Percentiles rank a stretch among this genome's conserved stretches.
Conservation (phyloP, 2,113 vertebrate species). For the Dolichotis patagonum region DNA sequence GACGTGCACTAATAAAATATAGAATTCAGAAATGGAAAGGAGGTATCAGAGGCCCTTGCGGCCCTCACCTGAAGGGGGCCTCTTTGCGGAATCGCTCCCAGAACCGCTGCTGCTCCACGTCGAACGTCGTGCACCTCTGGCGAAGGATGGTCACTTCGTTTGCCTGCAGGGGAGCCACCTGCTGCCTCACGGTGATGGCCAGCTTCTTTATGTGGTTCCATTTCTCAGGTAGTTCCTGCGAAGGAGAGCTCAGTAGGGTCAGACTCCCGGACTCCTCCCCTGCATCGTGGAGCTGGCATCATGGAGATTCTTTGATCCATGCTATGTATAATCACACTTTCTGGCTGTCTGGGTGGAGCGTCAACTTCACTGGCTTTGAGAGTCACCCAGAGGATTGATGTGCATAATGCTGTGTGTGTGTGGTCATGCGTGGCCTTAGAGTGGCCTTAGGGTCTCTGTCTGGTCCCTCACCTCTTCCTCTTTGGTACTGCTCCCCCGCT, state of each 20-base stretch:
- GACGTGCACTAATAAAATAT: neutral
- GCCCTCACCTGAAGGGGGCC: constrained; percentile 92
- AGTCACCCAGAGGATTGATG: neutral
- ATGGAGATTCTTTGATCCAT: accelerated
- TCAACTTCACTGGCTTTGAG: neutral
- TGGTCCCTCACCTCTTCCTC: neutral
- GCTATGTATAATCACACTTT: accelerated
- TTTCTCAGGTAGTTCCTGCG: constrained; percentile 94
- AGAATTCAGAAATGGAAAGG: neutral
- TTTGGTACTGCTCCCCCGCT: neutral
- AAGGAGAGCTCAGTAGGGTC: neutral
- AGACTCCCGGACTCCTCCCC: neutral
- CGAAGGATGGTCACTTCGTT: constrained; percentile 89
- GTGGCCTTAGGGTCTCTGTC: neutral
- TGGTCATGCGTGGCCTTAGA: neutral
- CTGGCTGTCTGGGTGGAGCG: neutral
- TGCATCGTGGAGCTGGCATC: accelerated
- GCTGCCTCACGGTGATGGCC: constrained; percentile 90
- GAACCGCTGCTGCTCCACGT: constrained; percentile 90
- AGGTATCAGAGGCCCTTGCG: accelerated
- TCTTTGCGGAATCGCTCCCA: constrained; percentile 89
- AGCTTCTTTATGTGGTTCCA: constrained; percentile 93
- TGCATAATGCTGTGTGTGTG: neutral
- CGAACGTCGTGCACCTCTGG: constrained; percentile 89
- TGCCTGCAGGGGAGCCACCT: constrained; percentile 94